Percentiles rank a stretch among this genome's conserved stretches.
These are phyloP conservation scores for Ridgeia piscesae DNA, from an alignment of 1,140 invertebrate species.

Conservation along the genomic window DNA sequence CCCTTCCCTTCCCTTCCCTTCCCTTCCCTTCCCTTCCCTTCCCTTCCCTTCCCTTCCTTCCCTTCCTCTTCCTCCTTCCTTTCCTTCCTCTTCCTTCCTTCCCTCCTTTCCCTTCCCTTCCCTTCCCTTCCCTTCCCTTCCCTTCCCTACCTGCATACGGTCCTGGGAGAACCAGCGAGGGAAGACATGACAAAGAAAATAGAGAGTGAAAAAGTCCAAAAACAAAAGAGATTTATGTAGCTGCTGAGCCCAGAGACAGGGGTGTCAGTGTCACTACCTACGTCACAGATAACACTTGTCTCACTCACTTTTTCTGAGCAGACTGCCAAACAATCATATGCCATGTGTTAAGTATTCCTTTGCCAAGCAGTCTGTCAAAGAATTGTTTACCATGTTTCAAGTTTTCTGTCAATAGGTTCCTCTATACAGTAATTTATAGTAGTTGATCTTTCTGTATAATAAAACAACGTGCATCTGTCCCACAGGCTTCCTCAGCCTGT, in stretches of 20 bases:
- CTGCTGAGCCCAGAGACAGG: background rate
- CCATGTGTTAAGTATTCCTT: background rate
- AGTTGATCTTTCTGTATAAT: background rate
- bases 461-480: background rate
- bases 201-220: background rate
- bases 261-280: background rate
- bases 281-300: background rate
- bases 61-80: too few species aligned
- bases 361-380: background rate
- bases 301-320: background rate
- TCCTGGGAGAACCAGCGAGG: too few species aligned
- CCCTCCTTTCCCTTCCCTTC: too few species aligned
- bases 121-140: too few species aligned
- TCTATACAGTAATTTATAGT: background rate
- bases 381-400: background rate
- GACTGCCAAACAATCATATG: background rate
- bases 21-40: too few species aligned
- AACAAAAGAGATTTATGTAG: background rate
- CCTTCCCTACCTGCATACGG: too few species aligned
- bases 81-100: too few species aligned
- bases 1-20: too few species aligned
- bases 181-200: too few species aligned
- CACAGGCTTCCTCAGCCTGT: constrained; percentile 79
- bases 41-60: too few species aligned
- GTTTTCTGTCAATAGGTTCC: background rate